phyloP scores from a whole-genome alignment of 2,113 vertebrate genomes.

The Crotalus tigris region DNA sequence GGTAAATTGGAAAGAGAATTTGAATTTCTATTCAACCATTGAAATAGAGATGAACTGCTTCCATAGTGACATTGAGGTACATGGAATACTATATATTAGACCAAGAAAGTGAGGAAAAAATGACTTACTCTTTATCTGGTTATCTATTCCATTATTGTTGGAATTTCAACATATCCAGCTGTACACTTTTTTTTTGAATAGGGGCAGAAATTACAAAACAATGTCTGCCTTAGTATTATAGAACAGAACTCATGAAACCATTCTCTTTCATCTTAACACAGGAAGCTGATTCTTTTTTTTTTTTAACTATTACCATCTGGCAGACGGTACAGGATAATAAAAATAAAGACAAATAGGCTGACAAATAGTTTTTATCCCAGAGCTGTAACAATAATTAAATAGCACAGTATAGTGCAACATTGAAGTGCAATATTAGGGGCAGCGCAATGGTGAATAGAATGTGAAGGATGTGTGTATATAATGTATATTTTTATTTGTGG shows the following conservation, averaged over 20 bases:
- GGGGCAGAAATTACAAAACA: not conserved
- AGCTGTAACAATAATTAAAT: no score
- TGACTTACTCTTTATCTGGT: not conserved
- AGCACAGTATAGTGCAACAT: no score
- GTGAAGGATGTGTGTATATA: no score
- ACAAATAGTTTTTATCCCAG: no score
- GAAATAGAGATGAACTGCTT: not conserved
- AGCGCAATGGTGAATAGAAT: no score
- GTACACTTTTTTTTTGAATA: not conserved
- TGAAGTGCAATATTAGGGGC: no score
- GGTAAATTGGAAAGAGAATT: not conserved
- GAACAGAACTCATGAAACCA: not conserved
- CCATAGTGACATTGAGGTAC: not conserved
- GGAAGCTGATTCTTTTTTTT: not conserved
- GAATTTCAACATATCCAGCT: not conserved
- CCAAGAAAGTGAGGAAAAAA: no score
- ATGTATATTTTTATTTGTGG: no score
- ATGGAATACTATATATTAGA: not conserved
- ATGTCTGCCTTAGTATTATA: not conserved
- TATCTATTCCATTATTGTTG: not conserved
- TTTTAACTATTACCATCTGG: no score
- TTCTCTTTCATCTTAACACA: not conserved
- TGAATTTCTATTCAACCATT: not conserved
- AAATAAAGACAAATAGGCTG: no score
- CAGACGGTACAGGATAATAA: no score